Evolutionary conservation across 1,140 invertebrate species (phyloP).

Genomic region (Agrypnia vestita): DNA sequence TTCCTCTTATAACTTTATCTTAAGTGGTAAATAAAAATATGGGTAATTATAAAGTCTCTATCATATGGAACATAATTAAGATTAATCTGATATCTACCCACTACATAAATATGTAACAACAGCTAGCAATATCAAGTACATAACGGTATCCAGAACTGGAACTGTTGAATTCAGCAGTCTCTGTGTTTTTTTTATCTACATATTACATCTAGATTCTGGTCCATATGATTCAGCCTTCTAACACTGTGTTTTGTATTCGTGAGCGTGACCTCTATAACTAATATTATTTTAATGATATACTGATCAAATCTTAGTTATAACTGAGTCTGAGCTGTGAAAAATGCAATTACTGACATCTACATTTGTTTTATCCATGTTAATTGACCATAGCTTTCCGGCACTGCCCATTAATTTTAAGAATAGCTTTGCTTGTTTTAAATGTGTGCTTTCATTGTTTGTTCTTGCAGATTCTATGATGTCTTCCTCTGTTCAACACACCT

Average conservation of each 20-base stretch:
- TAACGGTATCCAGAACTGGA: too few species aligned
- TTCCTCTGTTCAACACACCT: conserved; percentile 44
- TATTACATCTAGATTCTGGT: too few species aligned
- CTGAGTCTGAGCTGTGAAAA: conserved; percentile 17
- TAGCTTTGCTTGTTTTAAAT: conserved; percentile 56
- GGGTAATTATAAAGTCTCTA: too few species aligned
- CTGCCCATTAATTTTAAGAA: conserved; percentile 53
- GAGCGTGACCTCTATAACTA: background rate
- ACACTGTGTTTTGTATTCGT: conserved; percentile 1
- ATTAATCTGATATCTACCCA: too few species aligned
- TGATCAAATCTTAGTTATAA: background rate
- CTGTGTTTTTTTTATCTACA: too few species aligned
- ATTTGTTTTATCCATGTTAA: conserved; percentile 6
- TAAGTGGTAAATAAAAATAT: too few species aligned
- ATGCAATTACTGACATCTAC: background rate
- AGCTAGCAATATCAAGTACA: too few species aligned
- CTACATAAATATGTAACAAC: too few species aligned
- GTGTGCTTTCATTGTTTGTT: conserved; percentile 54
- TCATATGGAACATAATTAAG: too few species aligned
- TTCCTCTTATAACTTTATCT: too few species aligned
- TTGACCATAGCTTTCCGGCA: conserved; percentile 31
- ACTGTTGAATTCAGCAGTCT: too few species aligned
- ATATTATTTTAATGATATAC: background rate
- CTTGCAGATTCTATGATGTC: conserved; percentile 54
- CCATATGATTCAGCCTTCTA: too few species aligned